phyloP scores from a whole-genome alignment of 2,888 invertebrate species.

The Spilarctia lutea region DNA sequence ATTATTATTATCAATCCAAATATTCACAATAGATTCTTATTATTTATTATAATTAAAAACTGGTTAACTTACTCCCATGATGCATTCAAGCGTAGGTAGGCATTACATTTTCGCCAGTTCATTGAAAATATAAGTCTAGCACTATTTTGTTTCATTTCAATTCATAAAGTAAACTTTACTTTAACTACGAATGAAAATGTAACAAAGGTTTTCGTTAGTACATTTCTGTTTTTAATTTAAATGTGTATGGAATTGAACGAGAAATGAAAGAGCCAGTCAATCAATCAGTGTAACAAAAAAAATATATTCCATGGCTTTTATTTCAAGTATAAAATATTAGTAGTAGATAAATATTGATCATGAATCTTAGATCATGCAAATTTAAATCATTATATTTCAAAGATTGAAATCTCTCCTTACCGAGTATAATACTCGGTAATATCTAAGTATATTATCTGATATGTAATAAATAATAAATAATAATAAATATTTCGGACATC shows the following conservation, averaged over 20 bases:
- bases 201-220: neutral
- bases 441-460: too few species aligned
- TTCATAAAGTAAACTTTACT: neutral
- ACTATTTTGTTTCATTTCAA: neutral
- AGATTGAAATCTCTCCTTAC: too few species aligned
- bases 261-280: constrained; percentile 3
- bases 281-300: constrained; percentile 2
- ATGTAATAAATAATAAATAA: too few species aligned
- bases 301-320: neutral
- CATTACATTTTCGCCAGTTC: neutral
- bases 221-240: neutral
- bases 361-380: too few species aligned
- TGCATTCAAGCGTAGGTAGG: neutral
- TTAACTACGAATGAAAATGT: neutral
- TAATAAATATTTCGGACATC: too few species aligned
- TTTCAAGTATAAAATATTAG: too few species aligned
- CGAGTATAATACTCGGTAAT: too few species aligned
- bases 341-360: too few species aligned
- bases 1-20: too few species aligned
- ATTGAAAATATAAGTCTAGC: neutral
- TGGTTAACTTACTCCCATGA: neutral
- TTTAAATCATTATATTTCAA: too few species aligned
- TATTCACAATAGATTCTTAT: too few species aligned
- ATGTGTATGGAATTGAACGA: neutral
- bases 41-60: neutral